phyloP scores from a whole-genome alignment of 1,140 invertebrate genomes.

The Hylaeus volcanicus region DNA sequence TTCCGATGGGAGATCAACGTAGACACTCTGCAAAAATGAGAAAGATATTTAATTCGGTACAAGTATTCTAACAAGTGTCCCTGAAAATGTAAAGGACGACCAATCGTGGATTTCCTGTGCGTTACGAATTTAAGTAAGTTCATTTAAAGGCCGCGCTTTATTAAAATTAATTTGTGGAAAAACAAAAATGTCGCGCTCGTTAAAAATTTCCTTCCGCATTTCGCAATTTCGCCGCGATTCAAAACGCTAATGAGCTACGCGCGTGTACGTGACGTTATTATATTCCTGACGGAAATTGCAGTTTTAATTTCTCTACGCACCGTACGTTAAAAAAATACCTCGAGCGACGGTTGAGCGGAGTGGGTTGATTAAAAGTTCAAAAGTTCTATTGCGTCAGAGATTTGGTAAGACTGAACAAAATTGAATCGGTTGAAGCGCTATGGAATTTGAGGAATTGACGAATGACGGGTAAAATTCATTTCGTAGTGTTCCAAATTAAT shows the following conservation, averaged over 20 bases:
- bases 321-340: not conserved
- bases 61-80: no score
- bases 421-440: no score
- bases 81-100: no score
- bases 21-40: conserved; percentile 81
- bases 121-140: not conserved
- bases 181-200: conserved; percentile 9
- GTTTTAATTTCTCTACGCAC: not conserved
- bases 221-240: conserved; percentile 17
- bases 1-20: conserved; percentile 89
- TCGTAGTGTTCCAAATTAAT: no score
- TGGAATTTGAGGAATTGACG: no score
- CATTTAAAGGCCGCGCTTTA: not conserved
- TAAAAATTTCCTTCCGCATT: conserved; percentile 21
- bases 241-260: conserved; percentile 37
- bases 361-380: no score
- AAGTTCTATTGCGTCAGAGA: no score
- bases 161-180: conserved; percentile 33
- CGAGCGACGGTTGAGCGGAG: not conserved
- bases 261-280: not conserved
- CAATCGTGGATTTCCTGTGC: no score
- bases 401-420: no score
- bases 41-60: not conserved
- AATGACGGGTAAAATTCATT: no score
- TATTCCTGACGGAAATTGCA: not conserved